phyloP scores from a whole-genome alignment of 2,888 invertebrate genomes.

The Heliconius sara region DNA sequence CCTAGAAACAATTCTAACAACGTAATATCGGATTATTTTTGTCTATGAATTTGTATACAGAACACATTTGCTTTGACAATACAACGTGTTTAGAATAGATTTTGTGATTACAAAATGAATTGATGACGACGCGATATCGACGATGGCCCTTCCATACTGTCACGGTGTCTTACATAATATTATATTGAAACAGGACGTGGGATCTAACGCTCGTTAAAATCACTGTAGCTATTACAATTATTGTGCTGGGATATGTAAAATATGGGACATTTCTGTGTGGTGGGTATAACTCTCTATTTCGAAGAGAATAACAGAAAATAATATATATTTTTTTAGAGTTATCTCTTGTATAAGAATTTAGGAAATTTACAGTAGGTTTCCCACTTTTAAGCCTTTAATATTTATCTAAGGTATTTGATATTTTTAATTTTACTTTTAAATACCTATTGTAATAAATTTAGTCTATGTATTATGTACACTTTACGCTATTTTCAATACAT shows the following conservation, averaged over 20 bases:
- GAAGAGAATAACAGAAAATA: background rate
- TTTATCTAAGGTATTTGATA: too few relatives aligned
- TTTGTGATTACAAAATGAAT: conserved; percentile 20
- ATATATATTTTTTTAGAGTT: too few relatives aligned
- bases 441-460: too few relatives aligned
- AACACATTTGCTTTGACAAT: conserved; percentile 39
- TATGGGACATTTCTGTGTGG: background rate
- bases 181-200: background rate
- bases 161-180: conserved; percentile 24
- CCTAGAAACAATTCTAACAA: conserved; percentile 1
- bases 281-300: background rate
- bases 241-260: background rate
- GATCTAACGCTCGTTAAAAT: background rate
- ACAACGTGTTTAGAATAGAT: conserved; percentile 38
- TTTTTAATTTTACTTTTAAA: too few relatives aligned
- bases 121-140: conserved; percentile 23
- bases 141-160: conserved; percentile 28
- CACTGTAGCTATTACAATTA: background rate
- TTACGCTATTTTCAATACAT: background rate
- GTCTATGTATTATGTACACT: too few relatives aligned
- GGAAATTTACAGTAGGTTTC: too few relatives aligned
- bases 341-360: too few relatives aligned
- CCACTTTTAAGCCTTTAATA: too few relatives aligned
- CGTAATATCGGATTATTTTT: conserved; percentile 32
- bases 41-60: conserved; percentile 38